Conservation (phyloP, 2,797 vertebrate species). For the Anguilla anguilla region DNA sequence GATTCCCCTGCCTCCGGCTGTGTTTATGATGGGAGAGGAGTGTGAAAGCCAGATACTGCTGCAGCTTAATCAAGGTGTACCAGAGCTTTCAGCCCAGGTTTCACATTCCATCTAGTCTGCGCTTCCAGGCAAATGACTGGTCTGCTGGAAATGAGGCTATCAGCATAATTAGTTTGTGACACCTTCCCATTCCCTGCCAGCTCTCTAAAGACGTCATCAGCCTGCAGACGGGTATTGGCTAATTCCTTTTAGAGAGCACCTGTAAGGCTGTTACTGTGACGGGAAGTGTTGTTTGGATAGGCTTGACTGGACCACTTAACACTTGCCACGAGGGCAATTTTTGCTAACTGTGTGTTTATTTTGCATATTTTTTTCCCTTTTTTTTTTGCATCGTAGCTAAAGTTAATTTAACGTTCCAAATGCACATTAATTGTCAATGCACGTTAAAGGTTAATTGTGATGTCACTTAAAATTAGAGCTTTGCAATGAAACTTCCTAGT, state of each 20-base stretch:
- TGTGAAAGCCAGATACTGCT: not conserved
- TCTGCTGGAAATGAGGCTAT: not conserved
- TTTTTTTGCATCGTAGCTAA: not conserved
- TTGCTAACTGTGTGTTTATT: not conserved
- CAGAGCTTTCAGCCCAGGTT: not conserved
- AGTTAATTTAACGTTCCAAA: not conserved
- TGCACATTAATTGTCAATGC: not conserved
- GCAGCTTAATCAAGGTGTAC: not conserved
- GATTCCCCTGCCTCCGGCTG: not conserved
- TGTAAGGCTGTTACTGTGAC: not conserved
- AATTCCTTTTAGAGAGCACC: not conserved
- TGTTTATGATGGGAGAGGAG: not conserved
- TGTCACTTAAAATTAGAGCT: not conserved
- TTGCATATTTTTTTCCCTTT: too few species aligned
- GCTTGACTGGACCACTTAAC: not conserved
- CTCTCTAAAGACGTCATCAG: not conserved
- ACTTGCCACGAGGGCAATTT: not conserved
- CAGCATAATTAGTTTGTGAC: slow-evolving; percentile 10
- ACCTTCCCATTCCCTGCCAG: not conserved
- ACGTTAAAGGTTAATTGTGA: not conserved
- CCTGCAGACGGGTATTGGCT: not conserved
- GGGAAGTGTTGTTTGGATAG: not conserved
- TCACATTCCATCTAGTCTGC: not conserved
- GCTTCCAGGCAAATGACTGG: slow-evolving; percentile 2
- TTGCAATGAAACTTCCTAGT: not conserved